Percentiles rank a stretch among this genome's conserved stretches.
These are phyloP conservation scores for Phasia obesa DNA, from an alignment of 2,888 invertebrate species.

Conservation along the genomic window DNA sequence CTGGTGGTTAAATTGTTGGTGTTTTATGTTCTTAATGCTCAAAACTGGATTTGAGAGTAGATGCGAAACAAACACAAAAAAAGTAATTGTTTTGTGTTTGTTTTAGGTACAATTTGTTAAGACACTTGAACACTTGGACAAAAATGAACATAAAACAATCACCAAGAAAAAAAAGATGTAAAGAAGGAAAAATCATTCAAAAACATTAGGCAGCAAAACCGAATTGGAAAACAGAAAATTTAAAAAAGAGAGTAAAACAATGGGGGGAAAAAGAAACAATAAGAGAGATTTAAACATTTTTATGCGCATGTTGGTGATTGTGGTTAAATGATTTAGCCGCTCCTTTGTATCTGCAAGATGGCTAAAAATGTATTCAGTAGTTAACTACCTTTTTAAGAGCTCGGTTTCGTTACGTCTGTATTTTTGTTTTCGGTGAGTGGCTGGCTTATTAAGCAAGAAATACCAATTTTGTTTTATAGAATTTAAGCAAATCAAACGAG, in stretches of 20 bases:
- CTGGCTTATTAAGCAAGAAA: conserved; percentile 7
- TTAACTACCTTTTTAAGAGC: conserved; percentile 68
- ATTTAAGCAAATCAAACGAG: conserved; percentile 8
- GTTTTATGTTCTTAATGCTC: conserved; percentile 61
- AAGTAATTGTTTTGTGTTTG: too few relatives aligned
- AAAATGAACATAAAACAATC: conserved; percentile 22
- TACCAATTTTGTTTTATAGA: conserved; percentile 39
- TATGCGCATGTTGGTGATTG: conserved; percentile 59
- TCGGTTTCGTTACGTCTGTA: conserved; percentile 65
- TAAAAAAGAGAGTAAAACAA: background rate
- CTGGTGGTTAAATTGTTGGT: conserved; percentile 57
- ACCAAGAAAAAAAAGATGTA: background rate
- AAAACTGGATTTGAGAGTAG: conserved; percentile 68
- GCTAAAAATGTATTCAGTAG: conserved; percentile 68
- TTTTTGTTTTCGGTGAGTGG: conserved; percentile 4
- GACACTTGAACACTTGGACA: conserved; percentile 45
- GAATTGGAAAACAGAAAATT: conserved; percentile 6
- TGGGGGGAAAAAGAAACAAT: background rate
- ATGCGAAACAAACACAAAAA: conserved; percentile 22
- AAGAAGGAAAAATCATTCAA: conserved; percentile 44
- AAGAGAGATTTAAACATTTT: conserved; percentile 34
- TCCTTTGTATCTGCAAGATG: conserved; percentile 64
- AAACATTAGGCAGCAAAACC: conserved; percentile 13
- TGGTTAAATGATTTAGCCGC: conserved; percentile 49
- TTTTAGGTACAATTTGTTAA: conserved; percentile 43